Percentiles rank a stretch among this genome's conserved stretches.
Conservation (phyloP, 2,888 invertebrate species). For the Podotricha telesiphe region DNA sequence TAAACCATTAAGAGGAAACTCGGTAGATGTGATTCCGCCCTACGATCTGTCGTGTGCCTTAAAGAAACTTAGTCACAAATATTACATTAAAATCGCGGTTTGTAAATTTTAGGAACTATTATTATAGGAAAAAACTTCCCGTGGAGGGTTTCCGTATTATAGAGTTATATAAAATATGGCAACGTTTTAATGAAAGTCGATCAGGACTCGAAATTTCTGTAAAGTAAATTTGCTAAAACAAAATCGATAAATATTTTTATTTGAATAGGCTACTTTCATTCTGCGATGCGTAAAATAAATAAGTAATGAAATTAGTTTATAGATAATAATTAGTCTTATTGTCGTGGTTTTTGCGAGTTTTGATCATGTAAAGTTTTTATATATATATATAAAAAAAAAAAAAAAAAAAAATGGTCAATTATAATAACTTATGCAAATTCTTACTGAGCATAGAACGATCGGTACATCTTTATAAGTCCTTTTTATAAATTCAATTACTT, state of each 20-base stretch:
- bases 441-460: conserved; percentile 3
- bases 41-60: conserved; percentile 37
- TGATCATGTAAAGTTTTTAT: conserved; percentile 16
- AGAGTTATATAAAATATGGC: neutral
- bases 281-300: neutral
- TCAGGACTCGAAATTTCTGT: neutral
- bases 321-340: conserved; percentile 11
- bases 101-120: conserved; percentile 15
- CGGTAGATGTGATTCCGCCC: conserved; percentile 13
- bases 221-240: neutral
- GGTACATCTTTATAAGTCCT: neutral
- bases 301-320: conserved; percentile 1
- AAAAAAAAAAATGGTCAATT: conserved; percentile 13
- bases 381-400: conserved; percentile 7
- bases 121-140: conserved; percentile 4
- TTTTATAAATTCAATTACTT: neutral
- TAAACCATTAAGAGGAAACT: neutral
- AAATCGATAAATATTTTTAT: neutral
- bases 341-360: neutral
- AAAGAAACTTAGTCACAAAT: conserved; percentile 36
- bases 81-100: conserved; percentile 12
- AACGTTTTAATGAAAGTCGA: neutral
- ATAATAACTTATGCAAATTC: conserved; percentile 16
- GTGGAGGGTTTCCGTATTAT: conserved; percentile 26
- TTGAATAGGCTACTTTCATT: neutral